Percentiles rank a stretch among this genome's conserved stretches.
These are phyloP conservation scores for Drosophila macrospina DNA, from an alignment of 2,888 invertebrate species.

Conservation along the genomic window DNA sequence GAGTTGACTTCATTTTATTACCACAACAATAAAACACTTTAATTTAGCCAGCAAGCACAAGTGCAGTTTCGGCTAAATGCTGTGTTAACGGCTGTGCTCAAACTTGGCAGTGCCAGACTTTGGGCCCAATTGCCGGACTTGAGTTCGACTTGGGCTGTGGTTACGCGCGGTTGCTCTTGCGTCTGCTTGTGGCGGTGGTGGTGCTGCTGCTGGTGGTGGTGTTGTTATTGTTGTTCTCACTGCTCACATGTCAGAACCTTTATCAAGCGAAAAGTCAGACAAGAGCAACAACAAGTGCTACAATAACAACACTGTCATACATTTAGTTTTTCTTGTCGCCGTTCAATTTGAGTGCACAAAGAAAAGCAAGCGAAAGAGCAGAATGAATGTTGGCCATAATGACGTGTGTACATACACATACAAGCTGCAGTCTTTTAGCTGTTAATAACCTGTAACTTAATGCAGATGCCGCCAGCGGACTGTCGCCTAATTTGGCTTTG, in stretches of 20 bases:
- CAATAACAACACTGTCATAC: constrained; percentile 57
- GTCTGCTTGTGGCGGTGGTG: constrained; percentile 25
- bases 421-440: constrained; percentile 59
- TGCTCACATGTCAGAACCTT: constrained; percentile 76
- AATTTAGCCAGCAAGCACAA: constrained; percentile 40
- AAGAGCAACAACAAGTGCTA: constrained; percentile 16
- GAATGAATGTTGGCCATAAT: constrained; percentile 38
- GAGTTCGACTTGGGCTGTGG: constrained; percentile 51
- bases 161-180: constrained; percentile 68
- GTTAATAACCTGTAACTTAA: constrained; percentile 79
- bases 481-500: constrained; percentile 54
- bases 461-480: constrained; percentile 46
- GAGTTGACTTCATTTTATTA: constrained; percentile 29
- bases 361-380: constrained; percentile 62
- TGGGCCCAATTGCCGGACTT: constrained; percentile 25
- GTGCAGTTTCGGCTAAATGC: constrained; percentile 53
- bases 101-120: constrained; percentile 39
- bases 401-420: constrained; percentile 18
- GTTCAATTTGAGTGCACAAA: constrained; percentile 80
- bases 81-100: constrained; percentile 39
- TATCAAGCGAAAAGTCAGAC: constrained; percentile 57
- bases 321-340: constrained; percentile 57
- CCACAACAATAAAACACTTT: constrained; percentile 26
- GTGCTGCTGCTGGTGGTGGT: constrained; percentile 23
- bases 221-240: constrained; percentile 42